Base-by-base conservation (phyloP, 2,888 invertebrate genomes). In the Thera britannica region DNA sequence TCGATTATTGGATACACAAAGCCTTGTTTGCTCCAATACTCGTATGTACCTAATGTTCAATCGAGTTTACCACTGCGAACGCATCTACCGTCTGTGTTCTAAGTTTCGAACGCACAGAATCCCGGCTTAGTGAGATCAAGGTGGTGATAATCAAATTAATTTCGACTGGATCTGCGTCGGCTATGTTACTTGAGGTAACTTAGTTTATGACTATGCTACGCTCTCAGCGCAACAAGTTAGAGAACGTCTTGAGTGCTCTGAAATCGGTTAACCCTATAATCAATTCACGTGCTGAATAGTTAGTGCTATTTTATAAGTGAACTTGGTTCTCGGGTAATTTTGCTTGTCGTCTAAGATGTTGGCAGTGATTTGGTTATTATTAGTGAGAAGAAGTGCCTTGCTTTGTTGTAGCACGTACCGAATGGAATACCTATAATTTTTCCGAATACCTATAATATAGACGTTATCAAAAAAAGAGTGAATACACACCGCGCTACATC, bases 91-190 rank as follows among this genome's bases (percentile, higher is more conserved):
- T 11, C 54, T 46, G 51, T 60, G 23, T 23, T 23, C 23, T 23
- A 23, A 23, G 23, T 23, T 23, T 11, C 72, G 84, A 88, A 90
- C 88, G 85, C 85, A 88, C 87, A 85, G 88, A 89, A 89, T 88
- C 86, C 81, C 82, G 86, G 84, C 86, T 86, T 84, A 86, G 84
- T 76, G 80, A 86, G 86, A 90, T 90, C 88, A 88, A 92, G 92
- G 92, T 92, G 92, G 86, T 88, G 88, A 89, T 93, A 93, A 93
- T 93, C 87, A 87, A 93, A 92, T 93, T 92, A 93, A 91, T 92
- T 87, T 86, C 86, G 83, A 86, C 88, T 85, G 86, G 88, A 86
- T 23, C 34, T 8, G 83, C 89, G 88, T 87, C 86, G 82, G 84
- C 89, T 83, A 84, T 86, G 88, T 88, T 85, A 82, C 89, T 86